Evolutionary conservation across 2,797 vertebrate species (phyloP).

Genomic region (Galagoides demidoff): DNA sequence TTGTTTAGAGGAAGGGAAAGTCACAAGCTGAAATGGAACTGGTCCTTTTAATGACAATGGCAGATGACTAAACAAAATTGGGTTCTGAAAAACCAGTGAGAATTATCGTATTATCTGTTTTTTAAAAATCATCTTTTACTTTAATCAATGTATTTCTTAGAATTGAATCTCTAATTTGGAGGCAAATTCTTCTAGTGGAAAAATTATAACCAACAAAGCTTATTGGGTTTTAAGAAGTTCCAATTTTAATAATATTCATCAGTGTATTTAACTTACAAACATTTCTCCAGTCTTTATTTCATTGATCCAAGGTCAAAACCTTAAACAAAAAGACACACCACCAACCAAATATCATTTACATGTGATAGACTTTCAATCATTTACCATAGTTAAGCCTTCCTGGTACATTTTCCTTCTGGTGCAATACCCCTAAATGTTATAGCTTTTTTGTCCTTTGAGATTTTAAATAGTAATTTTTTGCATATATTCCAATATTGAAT

Average conservation of each 20-base stretch:
- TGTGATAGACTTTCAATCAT: neutral
- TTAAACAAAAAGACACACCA: neutral
- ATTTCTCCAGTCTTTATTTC: neutral
- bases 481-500: neutral
- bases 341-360: neutral
- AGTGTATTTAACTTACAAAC: neutral
- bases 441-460: neutral
- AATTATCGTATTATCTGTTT: neutral
- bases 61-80: neutral
- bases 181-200: neutral
- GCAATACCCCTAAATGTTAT: neutral
- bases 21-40: neutral
- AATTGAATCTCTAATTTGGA: neutral
- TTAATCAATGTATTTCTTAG: neutral
- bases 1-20: neutral
- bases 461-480: neutral
- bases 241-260: neutral
- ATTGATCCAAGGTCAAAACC: neutral
- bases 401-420: neutral
- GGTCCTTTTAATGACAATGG: neutral
- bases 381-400: neutral
- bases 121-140: neutral
- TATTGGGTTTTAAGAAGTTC: neutral
- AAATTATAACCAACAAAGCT: neutral
- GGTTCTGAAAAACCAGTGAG: neutral